Base-by-base conservation (phyloP, 2,888 invertebrate species). In the Camptogramma bilineatum region DNA sequence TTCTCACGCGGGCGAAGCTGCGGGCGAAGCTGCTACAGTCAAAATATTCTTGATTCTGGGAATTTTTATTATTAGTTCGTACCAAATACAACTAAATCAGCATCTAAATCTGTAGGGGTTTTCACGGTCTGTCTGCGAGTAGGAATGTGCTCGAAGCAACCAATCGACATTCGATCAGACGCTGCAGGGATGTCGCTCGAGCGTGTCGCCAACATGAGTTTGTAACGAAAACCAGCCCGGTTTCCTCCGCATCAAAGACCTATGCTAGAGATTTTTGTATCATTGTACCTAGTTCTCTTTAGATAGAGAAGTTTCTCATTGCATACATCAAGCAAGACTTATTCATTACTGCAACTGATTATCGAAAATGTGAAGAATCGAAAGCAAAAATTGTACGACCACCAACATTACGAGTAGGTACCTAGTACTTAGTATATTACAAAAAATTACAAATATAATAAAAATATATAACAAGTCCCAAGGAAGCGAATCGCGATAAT, bases 81-180 rank as follows among this genome's bases (percentile, higher is more conserved):
- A 13, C 34, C 34, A 39, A 39, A 39, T 39, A 3, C 28, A 28
- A 28, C 28, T 39, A 13, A 39, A 39, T 13, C 34, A 39, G 0
- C 34, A 57, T 28, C 28, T 46, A 34, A 17, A 55, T 60, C 50
- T 46, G 28, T 52, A 46, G 39, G 44, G 57, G 19, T 31, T 52
- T 28, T 69, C 67, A 71, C 68, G 73, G 68, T 66, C 64, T 59
- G 59, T 16, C 53, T 39, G 61, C 18, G 56, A 13, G 19, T 55
- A 52, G 68, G 73, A 73, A 73, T 73, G 70, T 46, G 50, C 53
- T 66, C 55, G 66, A 65, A 47, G 62, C 66, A 51, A 64, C 53
- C 68, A 67, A 47, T 64, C 68, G 69, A 66, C 64, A 69, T 68
- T 63, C 64, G 71, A 72, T 66, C 67, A 55, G 61, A 18, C 47